Evolutionary conservation across 2,113 vertebrate species (phyloP), one percentile per base, ranked within the genome.

Genomic region (Baryphthengus martii): DNA sequence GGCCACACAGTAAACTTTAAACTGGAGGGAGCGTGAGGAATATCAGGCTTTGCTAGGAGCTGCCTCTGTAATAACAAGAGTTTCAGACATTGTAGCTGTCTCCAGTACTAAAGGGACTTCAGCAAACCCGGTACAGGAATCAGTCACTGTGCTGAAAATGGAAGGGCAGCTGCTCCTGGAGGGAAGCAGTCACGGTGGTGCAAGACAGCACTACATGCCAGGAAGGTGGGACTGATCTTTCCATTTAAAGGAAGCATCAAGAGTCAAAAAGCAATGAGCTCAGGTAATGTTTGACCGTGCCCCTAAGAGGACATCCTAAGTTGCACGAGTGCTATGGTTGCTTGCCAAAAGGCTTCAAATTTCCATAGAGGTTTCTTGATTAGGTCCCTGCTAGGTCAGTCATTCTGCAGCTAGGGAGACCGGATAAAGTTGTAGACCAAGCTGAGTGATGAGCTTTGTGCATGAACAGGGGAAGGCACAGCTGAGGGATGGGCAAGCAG

Each of bases 341-440:
- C 44, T 76, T 65, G 56, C n/a, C 42, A 53, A 78, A 90, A 84
- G 28, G 25, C 49, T 47, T 86, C 47, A 67, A 1, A 73, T 85
- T 83, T 82, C 67, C 39, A 24, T 6, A 44, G 44, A 35, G 29
- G 31, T 71, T 83, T 85, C 75, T 73, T 76, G 24, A 13, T 37
- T 50, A 42, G 59, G 14, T 58, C 50, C 81, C 47, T 90, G 15
- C 40, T 50, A 4, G 13, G 53, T 73, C 66, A 61, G 47, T 33
- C 62, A 17, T 9, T 47, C 29, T 53, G 50, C 35, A 82, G n/a
- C 20, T 61, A 31, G 15, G 13, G 31, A 93, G 28, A 47, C 7
- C 0, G 0, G 39, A 14, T 11, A 42, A 65, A 23, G 31, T 35
- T 5, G 0, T 39, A 78, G 49, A 19, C 53, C 1, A 1, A 56